phyloP scores from a whole-genome alignment of 2,797 vertebrate genomes.

The Pseudomugil gertrudae region DNA sequence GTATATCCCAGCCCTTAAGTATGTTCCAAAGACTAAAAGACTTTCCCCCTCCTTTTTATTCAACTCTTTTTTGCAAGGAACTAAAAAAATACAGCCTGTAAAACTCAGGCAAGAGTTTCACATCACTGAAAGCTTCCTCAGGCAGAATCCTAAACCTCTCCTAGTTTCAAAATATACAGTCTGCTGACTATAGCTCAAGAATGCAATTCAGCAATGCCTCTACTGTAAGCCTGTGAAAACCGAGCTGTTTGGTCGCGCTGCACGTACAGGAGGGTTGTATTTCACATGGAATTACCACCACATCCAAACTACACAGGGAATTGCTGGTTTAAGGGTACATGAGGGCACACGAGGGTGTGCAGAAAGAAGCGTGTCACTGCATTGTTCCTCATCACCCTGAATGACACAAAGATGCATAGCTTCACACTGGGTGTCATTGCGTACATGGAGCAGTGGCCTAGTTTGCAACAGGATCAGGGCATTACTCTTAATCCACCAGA shows the following conservation, averaged over 20 bases:
- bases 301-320: constrained; percentile 21
- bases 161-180: constrained; percentile 45
- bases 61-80: neutral
- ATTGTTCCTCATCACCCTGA: constrained; percentile 37
- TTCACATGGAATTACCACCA: constrained; percentile 39
- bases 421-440: constrained; percentile 44
- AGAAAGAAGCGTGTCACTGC: constrained; percentile 43
- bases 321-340: constrained; percentile 51
- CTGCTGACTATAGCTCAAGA: constrained; percentile 36
- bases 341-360: constrained; percentile 56
- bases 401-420: constrained; percentile 44
- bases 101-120: too few relatives aligned
- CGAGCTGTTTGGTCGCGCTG: constrained; percentile 20
- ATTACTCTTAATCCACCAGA: constrained; percentile 80
- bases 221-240: constrained; percentile 29
- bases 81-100: constrained; percentile 24
- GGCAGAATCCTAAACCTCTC: constrained; percentile 45
- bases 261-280: constrained; percentile 33
- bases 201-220: constrained; percentile 39
- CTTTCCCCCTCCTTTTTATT: neutral
- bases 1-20: too few relatives aligned
- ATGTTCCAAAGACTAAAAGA: neutral
- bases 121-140: too few relatives aligned
- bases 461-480: constrained; percentile 77
- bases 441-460: constrained; percentile 72